A percentile compares a stretch with the other conserved stretches of the same genome.
Evolutionary conservation across 2,888 invertebrate genomes (phyloP).

Genomic region (Prostheceraeus crozeri): DNA sequence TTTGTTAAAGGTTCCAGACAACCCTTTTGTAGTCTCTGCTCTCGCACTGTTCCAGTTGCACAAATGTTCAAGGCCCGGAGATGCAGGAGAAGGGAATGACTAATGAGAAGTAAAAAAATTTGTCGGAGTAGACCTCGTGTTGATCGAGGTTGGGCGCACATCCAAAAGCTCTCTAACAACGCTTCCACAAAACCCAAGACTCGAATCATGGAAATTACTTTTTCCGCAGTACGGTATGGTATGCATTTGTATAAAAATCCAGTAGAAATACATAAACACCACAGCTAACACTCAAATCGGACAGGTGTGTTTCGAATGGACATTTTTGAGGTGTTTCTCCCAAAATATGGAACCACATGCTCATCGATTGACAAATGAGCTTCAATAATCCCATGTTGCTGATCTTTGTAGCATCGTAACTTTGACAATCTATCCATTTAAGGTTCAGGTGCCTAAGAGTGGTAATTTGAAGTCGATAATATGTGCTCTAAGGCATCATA

Average conservation of each 20-base stretch:
- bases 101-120: constrained; percentile 39
- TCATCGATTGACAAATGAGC: constrained; percentile 45
- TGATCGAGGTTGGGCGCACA: background rate
- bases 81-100: constrained; percentile 21
- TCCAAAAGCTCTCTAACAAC: background rate
- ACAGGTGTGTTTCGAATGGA: constrained; percentile 43
- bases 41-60: constrained; percentile 35
- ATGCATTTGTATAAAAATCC: background rate
- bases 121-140: constrained; percentile 37
- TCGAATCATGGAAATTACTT: too few species aligned
- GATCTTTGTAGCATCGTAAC: constrained; percentile 37
- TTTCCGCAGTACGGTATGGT: too few species aligned
- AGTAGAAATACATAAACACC: constrained; percentile 36
- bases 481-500: too few species aligned
- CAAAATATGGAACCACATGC: constrained; percentile 53
- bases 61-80: constrained; percentile 21
- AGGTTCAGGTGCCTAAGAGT: constrained; percentile 29
- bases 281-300: constrained; percentile 43
- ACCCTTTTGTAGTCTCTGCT: constrained; percentile 28
- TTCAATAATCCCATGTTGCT: constrained; percentile 28
- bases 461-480: too few species aligned
- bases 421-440: constrained; percentile 37
- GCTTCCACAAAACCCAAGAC: too few species aligned
- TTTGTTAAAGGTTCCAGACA: constrained; percentile 9
- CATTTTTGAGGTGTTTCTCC: constrained; percentile 42